These are phyloP conservation scores for Apis mellifera DNA, from an alignment of 1,140 invertebrate species.

Conservation along the genomic window Amel_HAv3.1 CM009942.2:8518501-8519000, in stretches of 20 bases:
- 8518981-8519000: background rate
- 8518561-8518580: too few species aligned
- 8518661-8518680: background rate
- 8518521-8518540: too few species aligned
- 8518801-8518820: background rate
- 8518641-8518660: background rate
- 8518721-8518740: conserved; percentile 2
- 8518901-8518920: background rate
- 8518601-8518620: background rate
- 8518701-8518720: conserved; percentile 25
- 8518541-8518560: too few species aligned
- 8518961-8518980: background rate
- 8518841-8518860: background rate
- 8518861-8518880: too few species aligned
- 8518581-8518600: background rate
- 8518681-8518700: conserved; percentile 28
- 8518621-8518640: background rate
- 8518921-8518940: background rate
- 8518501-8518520: too few species aligned
- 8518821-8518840: background rate
- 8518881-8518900: background rate
- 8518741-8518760: conserved; percentile 13
- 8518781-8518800: too few species aligned
- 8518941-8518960: background rate
- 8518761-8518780: background rate